Percentiles rank a stretch among this genome's conserved stretches.
Conservation (phyloP, 2,113 vertebrate species). For the Pteropus alecto region DNA sequence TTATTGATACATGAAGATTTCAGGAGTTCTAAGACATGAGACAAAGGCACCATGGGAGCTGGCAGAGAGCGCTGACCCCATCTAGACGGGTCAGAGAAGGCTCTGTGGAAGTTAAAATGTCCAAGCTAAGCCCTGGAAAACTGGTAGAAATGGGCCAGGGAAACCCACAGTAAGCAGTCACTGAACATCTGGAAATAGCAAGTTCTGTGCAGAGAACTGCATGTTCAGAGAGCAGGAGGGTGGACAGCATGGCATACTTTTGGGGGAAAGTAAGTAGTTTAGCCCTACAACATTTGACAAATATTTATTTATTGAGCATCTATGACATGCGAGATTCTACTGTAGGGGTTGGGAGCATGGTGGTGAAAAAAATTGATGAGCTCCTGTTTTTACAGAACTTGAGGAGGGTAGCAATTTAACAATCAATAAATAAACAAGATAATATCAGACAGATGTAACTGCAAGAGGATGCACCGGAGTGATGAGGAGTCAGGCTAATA, state of each 20-base stretch:
- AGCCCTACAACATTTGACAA: neutral
- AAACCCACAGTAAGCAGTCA: neutral
- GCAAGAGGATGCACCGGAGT: neutral
- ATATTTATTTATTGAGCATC: neutral
- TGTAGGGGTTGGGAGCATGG: neutral
- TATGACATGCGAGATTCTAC: neutral
- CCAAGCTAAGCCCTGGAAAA: neutral
- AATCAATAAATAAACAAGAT: neutral
- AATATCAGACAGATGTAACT: neutral
- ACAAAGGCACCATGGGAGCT: neutral
- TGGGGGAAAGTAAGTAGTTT: neutral
- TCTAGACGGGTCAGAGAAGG: neutral
- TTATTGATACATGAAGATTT: neutral
- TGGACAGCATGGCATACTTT: neutral
- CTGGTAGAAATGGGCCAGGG: neutral
- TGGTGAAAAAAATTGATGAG: neutral
- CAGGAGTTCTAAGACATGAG: neutral
- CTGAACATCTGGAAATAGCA: neutral
- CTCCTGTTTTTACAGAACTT: neutral
- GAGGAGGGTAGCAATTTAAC: neutral
- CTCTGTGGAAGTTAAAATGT: neutral
- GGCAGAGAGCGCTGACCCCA: neutral
- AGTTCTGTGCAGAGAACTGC: neutral
- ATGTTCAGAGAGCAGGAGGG: neutral
- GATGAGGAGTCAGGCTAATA: neutral